phyloP scores from a whole-genome alignment of 2,797 vertebrate genomes.

The Margarornis squamiger region DNA sequence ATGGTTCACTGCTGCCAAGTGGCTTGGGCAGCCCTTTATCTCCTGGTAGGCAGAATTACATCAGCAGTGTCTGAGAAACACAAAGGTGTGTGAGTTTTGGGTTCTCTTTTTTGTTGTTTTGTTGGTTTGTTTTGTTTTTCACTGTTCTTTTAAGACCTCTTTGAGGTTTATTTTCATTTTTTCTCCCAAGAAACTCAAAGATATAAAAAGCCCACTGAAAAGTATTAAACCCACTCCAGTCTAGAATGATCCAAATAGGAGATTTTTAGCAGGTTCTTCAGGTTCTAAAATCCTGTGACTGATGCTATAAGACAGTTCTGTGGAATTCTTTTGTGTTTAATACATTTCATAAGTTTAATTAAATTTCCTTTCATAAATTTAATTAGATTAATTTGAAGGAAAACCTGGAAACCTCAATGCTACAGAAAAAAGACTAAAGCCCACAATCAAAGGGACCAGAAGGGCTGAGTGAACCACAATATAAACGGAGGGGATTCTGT shows the following conservation, averaged over 20 bases:
- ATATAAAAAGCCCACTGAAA: neutral
- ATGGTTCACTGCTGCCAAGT: neutral
- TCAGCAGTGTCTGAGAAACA: neutral
- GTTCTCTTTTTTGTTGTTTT: neutral
- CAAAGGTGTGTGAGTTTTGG: neutral
- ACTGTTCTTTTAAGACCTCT: neutral
- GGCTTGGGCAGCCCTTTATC: neutral
- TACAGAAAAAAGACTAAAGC: neutral
- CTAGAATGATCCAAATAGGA: neutral
- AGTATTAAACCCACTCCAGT: neutral
- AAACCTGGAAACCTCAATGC: neutral
- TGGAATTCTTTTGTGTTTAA: neutral
- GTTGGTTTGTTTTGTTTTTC: neutral
- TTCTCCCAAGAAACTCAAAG: neutral
- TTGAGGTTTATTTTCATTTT: neutral
- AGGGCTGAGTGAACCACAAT: neutral
- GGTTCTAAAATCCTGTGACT: neutral
- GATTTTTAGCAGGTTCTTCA: neutral
- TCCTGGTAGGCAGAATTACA: neutral
- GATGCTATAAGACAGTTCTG: neutral
- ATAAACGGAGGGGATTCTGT: neutral
- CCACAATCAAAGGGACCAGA: rapidly evolving
- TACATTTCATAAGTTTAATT: neutral
- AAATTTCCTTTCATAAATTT: neutral
- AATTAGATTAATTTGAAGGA: neutral